Base-by-base conservation (phyloP, 2,888 invertebrate species). In the Matsumyia berberina region DNA sequence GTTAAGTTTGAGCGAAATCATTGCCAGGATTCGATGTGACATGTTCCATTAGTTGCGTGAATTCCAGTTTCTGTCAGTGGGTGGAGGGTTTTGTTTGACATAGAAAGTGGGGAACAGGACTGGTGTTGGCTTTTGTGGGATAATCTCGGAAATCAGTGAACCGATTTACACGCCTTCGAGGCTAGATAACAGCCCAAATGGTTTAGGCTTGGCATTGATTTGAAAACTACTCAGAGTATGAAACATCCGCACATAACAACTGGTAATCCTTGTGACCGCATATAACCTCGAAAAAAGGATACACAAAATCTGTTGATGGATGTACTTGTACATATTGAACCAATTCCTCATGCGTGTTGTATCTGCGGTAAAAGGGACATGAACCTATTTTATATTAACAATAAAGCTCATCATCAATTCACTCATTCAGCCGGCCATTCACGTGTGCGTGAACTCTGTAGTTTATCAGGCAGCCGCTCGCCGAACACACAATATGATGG, bases 401-500 rank as follows among this genome's bases (percentile, higher is more conserved):
- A 73, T 82, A 62, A 73, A 62, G 78, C 72, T 73, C 82, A 73
- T 78, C 73, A 83, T 83, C 78, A 67, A 78, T 78, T 73, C 67
- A 57, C 53, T 57, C 74, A 81, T 69, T 81, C 74, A 51, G 39
- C 24, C 53, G 60, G 78, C 60, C 72, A 72, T 60, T 73, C 51
- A 62, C 53, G 78, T 78, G 78, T 78, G 72, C 73, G 82, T 78
- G 78, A n/a, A 73, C 55, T 72, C 69, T 62, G 51, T 60, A 60
- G 24, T 17, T 37, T n/a, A 19, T 19, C 17, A 19, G 8, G 35
- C 15, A 17, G n/a, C 29, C 51, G 11, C 5, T 12, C 5, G 51
- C 31, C n/a, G 12, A 33, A 8, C 31, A 33, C 9, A 15, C n/a
- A n/a, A n/a, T n/a, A n/a, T 55, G 53, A 55, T 8, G n/a, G 53